Evolutionary conservation across 2,797 vertebrate species (phyloP).

Genomic region (Heliangelus exortis): DNA sequence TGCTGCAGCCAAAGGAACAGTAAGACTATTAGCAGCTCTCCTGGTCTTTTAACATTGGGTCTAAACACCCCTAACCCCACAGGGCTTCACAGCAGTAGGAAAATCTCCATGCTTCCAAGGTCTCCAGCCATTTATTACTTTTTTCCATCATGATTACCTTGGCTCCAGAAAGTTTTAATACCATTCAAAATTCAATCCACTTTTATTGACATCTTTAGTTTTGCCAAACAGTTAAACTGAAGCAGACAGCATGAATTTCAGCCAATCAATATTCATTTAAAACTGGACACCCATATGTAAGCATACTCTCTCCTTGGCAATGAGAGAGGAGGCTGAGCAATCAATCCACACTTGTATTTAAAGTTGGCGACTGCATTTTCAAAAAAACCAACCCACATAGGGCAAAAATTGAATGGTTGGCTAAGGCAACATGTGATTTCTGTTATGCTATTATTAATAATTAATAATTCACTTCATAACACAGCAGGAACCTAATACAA

Average conservation of each 20-base stretch:
- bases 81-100: conserved; percentile 5
- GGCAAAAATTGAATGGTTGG: conserved; percentile 62
- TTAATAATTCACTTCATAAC: conserved; percentile 74
- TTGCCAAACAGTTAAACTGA: conserved; percentile 72
- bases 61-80: conserved; percentile 19
- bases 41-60: neutral
- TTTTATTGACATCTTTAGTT: conserved; percentile 75
- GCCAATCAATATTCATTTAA: conserved; percentile 74
- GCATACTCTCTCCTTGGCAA: conserved; percentile 52
- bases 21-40: neutral
- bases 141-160: conserved; percentile 70
- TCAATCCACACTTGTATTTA: conserved; percentile 63
- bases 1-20: neutral
- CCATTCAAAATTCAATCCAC: conserved; percentile 63
- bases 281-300: conserved; percentile 58
- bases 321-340: conserved; percentile 15
- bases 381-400: neutral
- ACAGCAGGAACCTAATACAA: conserved; percentile 50
- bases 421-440: conserved; percentile 64
- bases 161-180: conserved; percentile 77
- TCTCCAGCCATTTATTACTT: conserved; percentile 71
- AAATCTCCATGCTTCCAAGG: neutral
- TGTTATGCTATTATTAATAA: conserved; percentile 71
- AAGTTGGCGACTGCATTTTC: conserved; percentile 21
- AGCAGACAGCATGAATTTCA: conserved; percentile 71